Evolutionary conservation across 2,888 invertebrate species (phyloP), one percentile per base, ranked within the genome.

Genomic region (Leucophenga maculata): DNA sequence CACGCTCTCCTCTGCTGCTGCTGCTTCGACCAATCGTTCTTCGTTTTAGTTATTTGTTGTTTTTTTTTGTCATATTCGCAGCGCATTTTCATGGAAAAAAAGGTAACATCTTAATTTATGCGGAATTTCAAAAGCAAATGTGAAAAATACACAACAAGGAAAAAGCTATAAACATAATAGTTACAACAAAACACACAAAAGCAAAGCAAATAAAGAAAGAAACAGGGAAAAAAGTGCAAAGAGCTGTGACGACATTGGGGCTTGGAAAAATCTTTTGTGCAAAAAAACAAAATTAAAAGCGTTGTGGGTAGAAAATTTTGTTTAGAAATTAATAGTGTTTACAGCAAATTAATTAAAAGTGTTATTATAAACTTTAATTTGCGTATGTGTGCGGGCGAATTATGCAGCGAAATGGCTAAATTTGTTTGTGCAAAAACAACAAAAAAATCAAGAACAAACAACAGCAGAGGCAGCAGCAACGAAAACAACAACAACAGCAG

Each of bases 161-260:
- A 77, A 77, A 74, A 76, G 83, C 79, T 82, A 84, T 83, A 80
- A 84, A 81, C 76, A 70, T 80, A 84, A 79, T 74, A 75, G 72
- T 71, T 67, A 64, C 69, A 66, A 22, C 52, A 54, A 68, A 64
- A 72, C 59, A 59, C 44, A 20, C 48, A 16, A 18, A 48, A 46
- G n/a, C n/a, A n/a, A n/a, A n/a, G n/a, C n/a, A 64, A 64, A 39
- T 18, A 44, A 54, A 52, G 16, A 16, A 52, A 52, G 4, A 4
- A 52, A 52, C 31, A 14, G 26, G 26, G 26, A 57, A 60, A 52
- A 14, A n/a, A 32, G 57, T 64, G 44, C 46, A 64, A 46, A 39
- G 22, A 39, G 62, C 67, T 69, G 59, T 70, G 74, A 50, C 50
- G 50, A 50, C 50, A 50, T n/a, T 50, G 60, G 67, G 46, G n/a